Evolutionary conservation across 1,140 invertebrate species (phyloP), one percentile per base, ranked within the genome.

Genomic region (Manduca sexta): DNA sequence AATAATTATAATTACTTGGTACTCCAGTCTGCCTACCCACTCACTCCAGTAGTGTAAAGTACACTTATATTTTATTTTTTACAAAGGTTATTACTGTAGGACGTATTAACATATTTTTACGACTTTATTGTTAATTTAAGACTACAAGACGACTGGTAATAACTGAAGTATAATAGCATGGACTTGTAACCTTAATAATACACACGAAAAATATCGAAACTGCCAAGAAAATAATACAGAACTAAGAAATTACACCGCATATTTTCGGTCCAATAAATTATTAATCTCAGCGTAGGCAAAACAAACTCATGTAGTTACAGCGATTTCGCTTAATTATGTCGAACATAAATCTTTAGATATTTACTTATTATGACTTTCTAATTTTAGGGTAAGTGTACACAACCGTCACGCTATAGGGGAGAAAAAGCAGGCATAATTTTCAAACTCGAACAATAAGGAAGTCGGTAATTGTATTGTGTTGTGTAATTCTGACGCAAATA

Each of bases 281-380:
- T 40, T 40, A 40, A n/a, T 17, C 17, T n/a, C 38, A 5, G 15
- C 17, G 15, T 8, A 40, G 17, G 14, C 17, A 18, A 40, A 40
- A 15, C 38, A 40, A 40, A 40, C 15, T 40, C 17, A 11, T 17
- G 14, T 40, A 51, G 58, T 67, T 60, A 58, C 42, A 26, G 45
- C 42, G 51, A 57, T 59, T 67, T 59, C 46, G 31, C 52, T 65
- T 69, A 72, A 74, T 75, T 72, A 74, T 68, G 68, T 67, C 37
- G 45, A 58, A 57, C 68, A 73, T 64, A 67, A 74, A 72, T 69
- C 70, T 68, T 45, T 49, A 67, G 58, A 74, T 72, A 69, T 75
- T 71, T 73, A 48, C 52, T 66, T 69, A 66, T 78, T 75, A 78
- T 66, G 53, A 48, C 47, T 71, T 56, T 65, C 54, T 75, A 75